phyloP scores from a whole-genome alignment of 2,113 vertebrate species.

The Sylvia atricapilla region DNA sequence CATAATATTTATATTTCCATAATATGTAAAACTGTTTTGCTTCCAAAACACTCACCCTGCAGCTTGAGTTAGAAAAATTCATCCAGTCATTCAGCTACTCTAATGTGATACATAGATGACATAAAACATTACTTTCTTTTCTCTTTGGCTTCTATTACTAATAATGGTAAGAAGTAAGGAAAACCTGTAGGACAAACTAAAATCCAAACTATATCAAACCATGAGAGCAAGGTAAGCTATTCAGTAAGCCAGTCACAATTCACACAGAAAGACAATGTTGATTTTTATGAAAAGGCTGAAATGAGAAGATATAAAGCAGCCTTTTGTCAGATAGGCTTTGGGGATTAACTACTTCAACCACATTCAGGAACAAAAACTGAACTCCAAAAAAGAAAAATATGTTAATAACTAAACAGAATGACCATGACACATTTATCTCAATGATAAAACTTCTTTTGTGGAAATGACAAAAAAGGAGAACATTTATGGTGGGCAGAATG shows the following conservation, averaged over 20 bases:
- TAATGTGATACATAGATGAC: not conserved
- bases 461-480: not conserved
- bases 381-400: conserved; percentile 13
- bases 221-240: not conserved
- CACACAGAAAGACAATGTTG: not conserved
- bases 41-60: not conserved
- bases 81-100: not conserved
- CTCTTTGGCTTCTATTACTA: not conserved
- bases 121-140: not conserved
- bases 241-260: not conserved
- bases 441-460: conserved; percentile 9
- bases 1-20: not conserved
- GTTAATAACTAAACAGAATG: not conserved
- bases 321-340: conserved; percentile 30
- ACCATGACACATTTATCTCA: not conserved
- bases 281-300: conserved; percentile 1
- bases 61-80: not conserved
- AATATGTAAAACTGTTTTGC: not conserved
- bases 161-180: not conserved
- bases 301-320: not conserved
- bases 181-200: not conserved
- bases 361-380: not conserved
- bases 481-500: not conserved
- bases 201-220: not conserved
- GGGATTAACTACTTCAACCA: not conserved